Base-by-base conservation (phyloP, 1,140 invertebrate species). In the Potamilus streckersoni region DNA sequence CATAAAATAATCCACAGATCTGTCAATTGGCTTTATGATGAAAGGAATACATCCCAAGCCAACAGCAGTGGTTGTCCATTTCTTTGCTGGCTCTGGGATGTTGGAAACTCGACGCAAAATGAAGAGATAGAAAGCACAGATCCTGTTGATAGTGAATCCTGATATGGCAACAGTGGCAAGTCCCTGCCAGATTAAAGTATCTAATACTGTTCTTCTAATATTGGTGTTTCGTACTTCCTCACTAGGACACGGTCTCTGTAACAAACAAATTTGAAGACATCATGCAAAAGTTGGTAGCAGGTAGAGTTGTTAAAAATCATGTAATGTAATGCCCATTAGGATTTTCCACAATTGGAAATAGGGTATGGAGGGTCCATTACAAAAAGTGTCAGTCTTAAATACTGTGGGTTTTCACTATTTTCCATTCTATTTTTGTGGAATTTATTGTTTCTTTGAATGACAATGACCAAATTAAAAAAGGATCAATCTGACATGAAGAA, bases 21-120 rank as follows among this genome's bases (percentile, higher is more conserved):
- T 82, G 89, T 98, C 97, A 84, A 99, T 98, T 20, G 97, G 97
- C 82, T 94, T 93, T 61, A 99, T 94, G 83, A 99, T 98, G 78
- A 98, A 92, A 2, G 97, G 97, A 84, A 98, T 98, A 61, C 94
- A 94, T 0, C 90, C 90, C 23, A 99, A 90, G 16, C 97, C 97
- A 63, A 97, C 91, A 20, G 92, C 88, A n/a, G 94, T 94, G n/a
- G 94, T 91, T n/a, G 93, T 81, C 92, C 92, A 92, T 88, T 94
- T 93, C 84, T 92, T 89, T 71, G 92, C 87, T 65, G 85, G 87
- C 27, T 87, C 82, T 15, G 92, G 90, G 5, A 93, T 73, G 73
- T 81, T 90, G 74, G 88, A 82, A 16, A 83, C 89, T 83, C 90
- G 92, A 58, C 84, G 91, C 55, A 96, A 88, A 0, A 91, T 60